Evolutionary conservation across 2,888 invertebrate species (phyloP), one percentile per base, ranked within the genome.

Genomic region (Neocrepidodera transversa): DNA sequence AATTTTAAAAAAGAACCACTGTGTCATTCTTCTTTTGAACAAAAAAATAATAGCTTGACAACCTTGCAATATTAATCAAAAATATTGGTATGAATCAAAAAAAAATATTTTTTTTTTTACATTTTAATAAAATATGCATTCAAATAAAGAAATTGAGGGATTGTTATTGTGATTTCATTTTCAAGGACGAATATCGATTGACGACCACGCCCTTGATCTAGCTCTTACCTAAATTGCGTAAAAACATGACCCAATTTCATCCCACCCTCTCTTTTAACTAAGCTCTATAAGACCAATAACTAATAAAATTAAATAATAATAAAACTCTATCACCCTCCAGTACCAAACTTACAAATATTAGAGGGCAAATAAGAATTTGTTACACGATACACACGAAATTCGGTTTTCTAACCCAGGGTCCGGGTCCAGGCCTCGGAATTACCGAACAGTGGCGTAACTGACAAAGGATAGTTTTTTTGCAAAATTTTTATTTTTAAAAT

Each of bases 221-320:
- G 10, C 13, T 2, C 11, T 26, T 26, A 28, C 18, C 30, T 8
- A 28, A 47, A 28, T 28, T 30, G 2, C 1, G 28, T n/a, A 18
- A 45, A 54, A 45, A n/a, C 13, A 18, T 54, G 45, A 47, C 54
- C 45, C 30, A 45, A 26, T 26, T 45, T 13, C 14, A 16, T 10
- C 26, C 36, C 36, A 30, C 20, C 13, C 42, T 32, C 14, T 18
- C 36, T 23, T 23, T 20, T 17, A 14, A 36, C 8, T 45, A 26
- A 14, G 45, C 26, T 13, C 14, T n/a, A n/a, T 26, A 50, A 13
- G 18, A 50, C 10, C 42, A 20, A 23, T 23, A 52, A 16, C 43
- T 36, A 54, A 43, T 42, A 43, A 50, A 35, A 50, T 50, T 36
- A 43, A 40, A 42, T 43, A 53, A 32, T 35, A 43, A 53, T 53